Conservation (phyloP, 2,113 vertebrate genomes). For the Cinclus cinclus region DNA sequence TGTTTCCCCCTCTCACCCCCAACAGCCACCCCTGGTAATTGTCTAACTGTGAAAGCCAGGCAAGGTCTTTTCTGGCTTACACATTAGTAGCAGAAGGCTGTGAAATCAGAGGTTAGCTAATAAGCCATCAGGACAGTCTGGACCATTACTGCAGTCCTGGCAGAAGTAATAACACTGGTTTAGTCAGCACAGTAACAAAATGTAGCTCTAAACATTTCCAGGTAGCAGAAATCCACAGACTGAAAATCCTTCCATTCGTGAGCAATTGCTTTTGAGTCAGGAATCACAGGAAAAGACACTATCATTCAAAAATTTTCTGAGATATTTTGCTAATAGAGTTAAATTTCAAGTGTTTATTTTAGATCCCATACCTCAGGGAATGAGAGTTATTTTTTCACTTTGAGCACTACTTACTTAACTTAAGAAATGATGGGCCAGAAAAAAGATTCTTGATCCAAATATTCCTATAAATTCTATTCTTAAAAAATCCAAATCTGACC, state of each 20-base stretch:
- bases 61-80: neutral
- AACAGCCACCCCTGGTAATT: neutral
- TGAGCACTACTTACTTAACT: neutral
- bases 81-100: neutral
- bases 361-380: neutral
- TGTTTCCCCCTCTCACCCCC: neutral
- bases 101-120: slow-evolving; percentile 30
- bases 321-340: neutral
- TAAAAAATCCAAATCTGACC: neutral
- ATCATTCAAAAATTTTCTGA: neutral
- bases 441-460: neutral
- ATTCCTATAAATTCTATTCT: neutral
- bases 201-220: neutral
- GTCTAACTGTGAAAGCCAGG: neutral
- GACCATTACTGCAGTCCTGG: neutral
- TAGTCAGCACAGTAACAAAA: neutral
- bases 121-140: slow-evolving; percentile 8
- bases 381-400: neutral
- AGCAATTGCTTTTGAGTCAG: neutral
- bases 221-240: neutral
- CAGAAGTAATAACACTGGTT: neutral
- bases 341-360: neutral
- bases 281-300: neutral
- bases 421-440: neutral
- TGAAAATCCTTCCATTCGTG: neutral